Evolutionary conservation across 2,797 vertebrate genomes (phyloP).

Genomic region (Anolis apletophallus): DNA sequence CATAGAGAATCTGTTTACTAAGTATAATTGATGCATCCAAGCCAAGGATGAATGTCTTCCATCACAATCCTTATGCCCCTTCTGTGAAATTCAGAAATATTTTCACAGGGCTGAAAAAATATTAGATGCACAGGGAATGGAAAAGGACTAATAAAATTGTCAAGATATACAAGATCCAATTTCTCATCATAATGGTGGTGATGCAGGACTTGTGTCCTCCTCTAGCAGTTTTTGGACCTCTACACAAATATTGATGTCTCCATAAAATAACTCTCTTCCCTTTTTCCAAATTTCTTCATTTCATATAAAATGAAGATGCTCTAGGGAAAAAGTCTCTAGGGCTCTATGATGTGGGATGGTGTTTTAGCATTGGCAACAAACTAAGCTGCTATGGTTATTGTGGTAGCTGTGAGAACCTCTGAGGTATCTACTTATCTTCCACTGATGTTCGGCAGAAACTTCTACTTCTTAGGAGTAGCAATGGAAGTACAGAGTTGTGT

Average conservation of each 20-base stretch:
- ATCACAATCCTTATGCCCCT: neutral
- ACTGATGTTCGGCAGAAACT: neutral
- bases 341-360: neutral
- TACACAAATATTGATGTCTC: neutral
- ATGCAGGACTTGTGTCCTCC: no score
- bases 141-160: neutral
- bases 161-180: neutral
- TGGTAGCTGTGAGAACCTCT: neutral
- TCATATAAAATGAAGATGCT: neutral
- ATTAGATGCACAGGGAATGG: constrained; percentile 32
- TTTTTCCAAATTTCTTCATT: neutral
- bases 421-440: neutral
- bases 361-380: neutral
- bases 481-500: neutral
- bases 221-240: no score
- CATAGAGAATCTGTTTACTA: neutral
- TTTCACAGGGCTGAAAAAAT: neutral
- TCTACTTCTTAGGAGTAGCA: neutral
- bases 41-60: neutral
- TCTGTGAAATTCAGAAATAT: neutral
- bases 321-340: neutral
- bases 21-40: no score
- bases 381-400: neutral
- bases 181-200: neutral
- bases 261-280: neutral